Evolutionary conservation across 2,797 vertebrate species (phyloP).

Genomic region (Pyrocephalus nanus): DNA sequence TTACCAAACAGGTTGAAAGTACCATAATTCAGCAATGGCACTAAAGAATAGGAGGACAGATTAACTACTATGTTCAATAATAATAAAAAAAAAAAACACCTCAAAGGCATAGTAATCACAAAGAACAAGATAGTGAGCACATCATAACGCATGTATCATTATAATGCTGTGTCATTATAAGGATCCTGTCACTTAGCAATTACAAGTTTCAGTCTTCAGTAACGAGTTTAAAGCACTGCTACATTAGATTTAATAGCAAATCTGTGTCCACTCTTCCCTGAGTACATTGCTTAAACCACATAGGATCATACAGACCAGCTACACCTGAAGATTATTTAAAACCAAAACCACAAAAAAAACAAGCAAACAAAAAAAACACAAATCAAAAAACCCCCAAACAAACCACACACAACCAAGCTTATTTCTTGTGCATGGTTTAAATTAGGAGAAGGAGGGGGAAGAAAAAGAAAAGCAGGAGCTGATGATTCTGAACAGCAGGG

Average conservation of each 20-base stretch:
- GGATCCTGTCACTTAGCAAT: neutral
- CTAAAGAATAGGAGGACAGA: neutral
- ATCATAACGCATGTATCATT: rapidly evolving
- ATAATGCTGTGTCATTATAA: neutral
- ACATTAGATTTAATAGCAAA: neutral
- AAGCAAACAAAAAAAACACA: neutral
- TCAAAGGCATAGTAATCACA: neutral
- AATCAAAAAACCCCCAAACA: neutral
- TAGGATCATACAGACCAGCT: neutral
- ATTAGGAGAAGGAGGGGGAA: neutral
- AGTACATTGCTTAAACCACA: neutral
- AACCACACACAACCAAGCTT: neutral
- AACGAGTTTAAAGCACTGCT: neutral
- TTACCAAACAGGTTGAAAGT: neutral
- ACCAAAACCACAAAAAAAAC: too few relatives aligned
- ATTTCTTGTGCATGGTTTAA: neutral
- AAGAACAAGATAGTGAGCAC: neutral
- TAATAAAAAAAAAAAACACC: neutral
- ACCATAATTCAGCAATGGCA: neutral
- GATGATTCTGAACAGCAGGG: neutral
- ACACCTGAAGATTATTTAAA: neutral
- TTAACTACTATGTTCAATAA: neutral
- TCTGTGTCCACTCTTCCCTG: neutral
- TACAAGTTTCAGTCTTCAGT: neutral
- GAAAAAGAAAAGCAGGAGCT: neutral